Evolutionary conservation across 2,797 vertebrate species (phyloP), one percentile per base, ranked within the genome.

Genomic region (Myiotriccus ornatus): DNA sequence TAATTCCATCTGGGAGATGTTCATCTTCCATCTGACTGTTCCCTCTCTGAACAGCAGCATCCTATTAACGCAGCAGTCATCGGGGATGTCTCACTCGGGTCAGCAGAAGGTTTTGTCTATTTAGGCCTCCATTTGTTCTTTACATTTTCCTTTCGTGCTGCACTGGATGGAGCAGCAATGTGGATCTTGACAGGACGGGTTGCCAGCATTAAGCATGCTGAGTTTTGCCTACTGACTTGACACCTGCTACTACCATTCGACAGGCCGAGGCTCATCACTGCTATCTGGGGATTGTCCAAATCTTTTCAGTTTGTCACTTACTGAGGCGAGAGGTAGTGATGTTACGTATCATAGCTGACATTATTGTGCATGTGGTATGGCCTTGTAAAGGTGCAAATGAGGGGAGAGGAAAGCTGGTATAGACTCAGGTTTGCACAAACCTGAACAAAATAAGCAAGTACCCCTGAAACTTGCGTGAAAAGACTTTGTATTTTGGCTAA

Each of bases 1-100:
- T 98, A 88, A 96, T 97, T 97, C 94, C 93, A 83, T 68, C 67
- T 94, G 94, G 95, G 93, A 96, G 97, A 95, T 75, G 90, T 96
- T 97, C 87, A 53, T 96, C 97, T 95, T 69, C 95, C 94, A 95
- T 94, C 80, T 76, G 81, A 94, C 87, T 64, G 43, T 84, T 84
- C 88, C 85, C 93, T 52, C 96, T 96, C 96, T 80, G 89, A 97
- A 94, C 94, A 89, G 87, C 95, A 96, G 91, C 87, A 90, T 96
- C 90, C 89, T 96, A 95, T 95, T 97, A 96, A 70, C 3, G 12
- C 84, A 86, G 77, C 75, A 93, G 94, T 94, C 96, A 86, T 93
- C 90, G 34, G 94, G 87, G 88, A 78, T 69, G 62, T 68, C 62
- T 84, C 43, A 47, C 46, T 77, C 62, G 4, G 90, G 90, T 94